Evolutionary conservation across 2,888 invertebrate species (phyloP), one percentile per base, ranked within the genome.

Genomic region (Oxyscelio sp.): DNA sequence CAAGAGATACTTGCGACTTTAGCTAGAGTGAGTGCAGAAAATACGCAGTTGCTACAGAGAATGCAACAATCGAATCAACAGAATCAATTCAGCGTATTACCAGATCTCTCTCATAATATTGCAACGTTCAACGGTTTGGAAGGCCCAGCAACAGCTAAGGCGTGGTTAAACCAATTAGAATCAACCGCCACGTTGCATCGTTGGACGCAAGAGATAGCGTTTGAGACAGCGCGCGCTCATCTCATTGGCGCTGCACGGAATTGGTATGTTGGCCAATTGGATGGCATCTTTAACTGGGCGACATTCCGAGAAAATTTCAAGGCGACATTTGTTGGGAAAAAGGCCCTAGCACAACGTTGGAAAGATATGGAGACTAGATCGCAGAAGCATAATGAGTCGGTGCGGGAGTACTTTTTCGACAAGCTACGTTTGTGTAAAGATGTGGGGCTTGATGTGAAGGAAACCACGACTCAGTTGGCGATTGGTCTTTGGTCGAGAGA

Each of bases 361-460:
- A 70, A 84, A 19, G 63, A 73, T 9, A 83, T 86, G 83, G 27
- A 48, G 4, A 40, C 8, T 3, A 34, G 83, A 22, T 4, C 8
- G 3, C 83, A 86, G 34, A 13, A 19, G 4, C 38, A 17, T 0
- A 48, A 43, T 0, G 85, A 85, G 45, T n/a, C 34, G 9, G 77
- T 61, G 6, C n/a, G 56, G 1, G 68, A 73, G 19, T 34, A 34
- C 9, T 34, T 34, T 22, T 52, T 54, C 43, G 66, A 66, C 9
- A 86, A 87, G 45, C 6, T 85, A 0, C 65, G 83, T 0, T 15
- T 82, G 2, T 87, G 85, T 34, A 66, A 77, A 24, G 77, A 56
- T 0, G 43, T 87, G 6, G 21, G 48, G 0, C 66, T 86, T 1
- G 45, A 34, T 4, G 5, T 79, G 0, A 43, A 27, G 0, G 85